Percentiles rank a stretch among this genome's conserved stretches.
These are phyloP conservation scores for Pedionomus torquatus DNA, from an alignment of 2,113 vertebrate species.

Conservation along the genomic window DNA sequence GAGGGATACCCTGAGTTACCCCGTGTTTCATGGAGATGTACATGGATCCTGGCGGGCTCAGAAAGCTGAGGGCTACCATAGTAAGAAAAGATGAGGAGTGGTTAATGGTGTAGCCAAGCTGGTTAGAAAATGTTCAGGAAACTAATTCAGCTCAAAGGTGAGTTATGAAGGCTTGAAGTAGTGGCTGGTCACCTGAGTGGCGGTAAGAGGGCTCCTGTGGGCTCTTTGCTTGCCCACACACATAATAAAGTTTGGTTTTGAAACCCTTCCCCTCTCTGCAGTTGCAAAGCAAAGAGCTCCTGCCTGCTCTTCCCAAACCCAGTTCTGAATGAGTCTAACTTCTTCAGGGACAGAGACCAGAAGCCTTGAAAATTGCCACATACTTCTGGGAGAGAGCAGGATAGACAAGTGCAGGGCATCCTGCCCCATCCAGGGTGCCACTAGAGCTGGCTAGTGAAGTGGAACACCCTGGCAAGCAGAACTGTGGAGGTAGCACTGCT, in stretches of 20 bases:
- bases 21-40: neutral
- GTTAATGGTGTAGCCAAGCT: rapidly evolving
- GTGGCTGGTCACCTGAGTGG: neutral
- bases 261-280: neutral
- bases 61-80: neutral
- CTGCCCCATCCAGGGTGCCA: neutral
- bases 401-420: neutral
- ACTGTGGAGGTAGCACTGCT: neutral
- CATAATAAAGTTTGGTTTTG: rapidly evolving
- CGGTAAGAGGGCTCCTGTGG: neutral
- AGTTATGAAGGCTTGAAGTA: neutral
- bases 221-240: neutral
- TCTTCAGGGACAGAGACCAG: neutral
- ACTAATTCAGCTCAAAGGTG: neutral
- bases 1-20: neutral
- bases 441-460: neutral
- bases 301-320: neutral
- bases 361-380: neutral
- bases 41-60: neutral
- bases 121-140: neutral
- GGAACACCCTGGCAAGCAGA: neutral
- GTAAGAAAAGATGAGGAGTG: neutral
- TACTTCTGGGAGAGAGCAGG: neutral
- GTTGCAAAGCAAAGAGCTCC: neutral
- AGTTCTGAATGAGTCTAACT: neutral